phyloP scores from a whole-genome alignment of 2,888 invertebrate genomes.

The Muschampia plurimacula region DNA sequence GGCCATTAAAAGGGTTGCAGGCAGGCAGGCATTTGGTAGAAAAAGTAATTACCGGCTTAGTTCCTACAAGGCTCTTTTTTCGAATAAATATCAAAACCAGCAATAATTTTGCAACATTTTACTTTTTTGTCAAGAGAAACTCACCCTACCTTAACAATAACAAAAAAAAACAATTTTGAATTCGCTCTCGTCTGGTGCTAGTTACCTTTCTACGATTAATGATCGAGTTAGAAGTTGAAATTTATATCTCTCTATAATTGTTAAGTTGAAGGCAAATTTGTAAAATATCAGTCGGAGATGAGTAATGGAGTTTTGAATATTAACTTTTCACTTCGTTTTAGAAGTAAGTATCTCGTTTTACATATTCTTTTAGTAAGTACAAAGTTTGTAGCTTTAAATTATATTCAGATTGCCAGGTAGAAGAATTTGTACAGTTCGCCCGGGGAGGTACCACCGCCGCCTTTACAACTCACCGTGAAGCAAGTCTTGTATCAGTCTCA shows the following conservation, averaged over 20 bases:
- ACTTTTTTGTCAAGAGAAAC: too few relatives aligned
- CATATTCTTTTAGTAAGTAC: background rate
- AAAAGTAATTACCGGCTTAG: too few relatives aligned
- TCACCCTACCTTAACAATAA: too few relatives aligned
- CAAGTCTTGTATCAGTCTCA: too few relatives aligned
- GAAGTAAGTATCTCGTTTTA: conserved; percentile 9
- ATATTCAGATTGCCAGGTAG: background rate
- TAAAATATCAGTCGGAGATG: conserved; percentile 17
- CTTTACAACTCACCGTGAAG: too few relatives aligned
- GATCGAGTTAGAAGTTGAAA: conserved; percentile 10
- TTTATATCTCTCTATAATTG: conserved; percentile 26
- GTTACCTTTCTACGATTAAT: background rate
- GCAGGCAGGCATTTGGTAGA: too few relatives aligned
- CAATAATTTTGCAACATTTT: too few relatives aligned
- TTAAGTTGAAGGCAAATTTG: conserved; percentile 23
- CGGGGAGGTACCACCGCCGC: too few relatives aligned
- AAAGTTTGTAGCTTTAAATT: background rate
- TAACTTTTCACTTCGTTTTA: conserved; percentile 11
- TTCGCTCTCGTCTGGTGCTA: background rate
- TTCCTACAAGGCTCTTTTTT: too few relatives aligned
- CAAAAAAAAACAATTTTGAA: background rate
- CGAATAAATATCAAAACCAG: too few relatives aligned
- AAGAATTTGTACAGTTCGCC: too few relatives aligned
- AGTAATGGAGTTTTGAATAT: conserved; percentile 25
- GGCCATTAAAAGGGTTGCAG: too few relatives aligned